Percentiles rank a stretch among this genome's conserved stretches.
Conservation (phyloP, 2,888 invertebrate genomes). For the Idaea biselata region DNA sequence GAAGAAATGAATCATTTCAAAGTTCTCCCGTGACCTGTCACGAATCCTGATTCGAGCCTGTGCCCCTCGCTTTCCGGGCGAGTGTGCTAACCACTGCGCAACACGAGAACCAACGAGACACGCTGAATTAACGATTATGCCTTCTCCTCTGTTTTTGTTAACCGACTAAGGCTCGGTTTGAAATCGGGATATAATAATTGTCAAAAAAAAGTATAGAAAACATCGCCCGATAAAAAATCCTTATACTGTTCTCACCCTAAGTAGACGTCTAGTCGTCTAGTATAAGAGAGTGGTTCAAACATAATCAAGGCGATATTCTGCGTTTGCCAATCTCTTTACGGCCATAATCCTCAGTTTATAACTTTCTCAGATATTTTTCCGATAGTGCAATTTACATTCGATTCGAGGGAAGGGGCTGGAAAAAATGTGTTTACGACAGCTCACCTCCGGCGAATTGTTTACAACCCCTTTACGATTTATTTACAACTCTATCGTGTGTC, state of each 20-base stretch:
- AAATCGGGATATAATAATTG: no score
- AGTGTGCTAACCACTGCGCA: no score
- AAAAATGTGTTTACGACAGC: background rate
- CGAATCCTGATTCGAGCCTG: no score
- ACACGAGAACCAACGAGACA: no score
- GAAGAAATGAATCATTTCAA: no score
- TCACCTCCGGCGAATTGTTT: background rate
- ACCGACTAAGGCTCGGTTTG: no score
- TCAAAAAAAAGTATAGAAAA: no score
- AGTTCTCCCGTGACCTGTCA: no score
- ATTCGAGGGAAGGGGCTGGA: background rate
- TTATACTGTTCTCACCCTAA: background rate
- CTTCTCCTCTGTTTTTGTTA: no score
- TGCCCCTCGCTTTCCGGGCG: no score
- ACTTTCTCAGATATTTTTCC: background rate
- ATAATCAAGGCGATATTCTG: background rate
- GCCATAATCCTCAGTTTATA: conserved; percentile 1
- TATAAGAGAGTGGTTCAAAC: background rate
- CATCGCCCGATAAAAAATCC: no score
- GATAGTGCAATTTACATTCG: background rate
- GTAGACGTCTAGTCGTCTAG: background rate
- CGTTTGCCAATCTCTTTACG: background rate
- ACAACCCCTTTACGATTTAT: background rate
- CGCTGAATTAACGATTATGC: no score
- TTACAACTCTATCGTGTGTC: background rate